Base-by-base conservation (phyloP, 2,888 invertebrate species). In the Masnerella sp. region DNA sequence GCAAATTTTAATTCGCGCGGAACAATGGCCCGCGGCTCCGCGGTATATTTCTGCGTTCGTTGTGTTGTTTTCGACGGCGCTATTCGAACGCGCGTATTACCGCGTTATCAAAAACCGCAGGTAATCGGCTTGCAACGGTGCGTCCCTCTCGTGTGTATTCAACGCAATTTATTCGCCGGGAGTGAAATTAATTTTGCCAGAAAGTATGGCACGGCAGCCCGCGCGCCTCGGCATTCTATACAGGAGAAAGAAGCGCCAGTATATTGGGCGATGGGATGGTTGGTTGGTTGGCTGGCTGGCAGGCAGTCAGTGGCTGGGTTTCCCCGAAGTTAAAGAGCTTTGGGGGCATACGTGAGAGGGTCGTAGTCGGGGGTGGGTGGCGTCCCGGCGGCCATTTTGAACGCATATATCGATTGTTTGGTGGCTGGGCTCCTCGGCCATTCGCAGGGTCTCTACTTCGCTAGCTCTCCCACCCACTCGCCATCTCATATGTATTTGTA, bases 391-490 rank as follows among this genome's bases (percentile, higher is more conserved):
- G 87, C 87, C 87, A 87, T 87, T 87, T 87, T 87, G 87, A 87
- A 87, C 87, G 87, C 87, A 87, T 87, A 87, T 87, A 87, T 87
- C 87, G 87, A 87, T 87, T 87, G 87, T 87, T 87, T 87, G 87
- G 87, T 85, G 86, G 87, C 86, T 84, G 84, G 84, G 86, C 85
- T 82, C 79, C 84, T 86, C 86, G 86, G 82, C 86, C 86, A 86
- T 86, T 86, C 85, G 84, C 83, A 81, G 84, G 84, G 83, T 73
- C 74, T 65, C 76, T 70, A 36, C 54, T 64, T 47, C 69, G 65
- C 72, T 51, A 58, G 61, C 64, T 32, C 58, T 36, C 42, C 69
- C 56, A 20, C 67, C 62, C 72, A 38, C 73, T 56, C 61, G 28
- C 64, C 54, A 25, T 64, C 38, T 65, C 56, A 59, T 72, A 65